Evolutionary conservation across 2,797 vertebrate genomes (phyloP).

Genomic region (Danio aesculapii): DNA sequence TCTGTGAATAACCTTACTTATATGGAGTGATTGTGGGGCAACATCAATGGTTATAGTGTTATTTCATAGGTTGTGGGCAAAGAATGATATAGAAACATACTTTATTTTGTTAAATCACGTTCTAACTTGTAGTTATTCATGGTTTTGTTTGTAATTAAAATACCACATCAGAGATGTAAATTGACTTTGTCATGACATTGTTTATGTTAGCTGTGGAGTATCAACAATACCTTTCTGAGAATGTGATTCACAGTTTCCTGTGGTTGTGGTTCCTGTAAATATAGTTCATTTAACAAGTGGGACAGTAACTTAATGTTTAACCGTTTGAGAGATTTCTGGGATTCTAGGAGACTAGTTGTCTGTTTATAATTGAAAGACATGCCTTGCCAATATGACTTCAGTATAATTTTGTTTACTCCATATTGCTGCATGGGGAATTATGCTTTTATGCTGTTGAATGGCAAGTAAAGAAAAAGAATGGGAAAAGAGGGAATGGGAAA

Average conservation of each 20-base stretch:
- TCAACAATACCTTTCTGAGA: not conserved
- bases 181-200: not conserved
- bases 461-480: not conserved
- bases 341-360: not conserved
- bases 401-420: not conserved
- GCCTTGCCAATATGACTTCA: not conserved
- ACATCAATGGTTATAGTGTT: slow-evolving; percentile 57
- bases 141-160: not conserved
- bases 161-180: not conserved
- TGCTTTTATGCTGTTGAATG: not conserved
- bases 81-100: slow-evolving; percentile 24
- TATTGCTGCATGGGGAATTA: not conserved
- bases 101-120: no score
- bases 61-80: slow-evolving; percentile 17
- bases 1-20: slow-evolving; percentile 41
- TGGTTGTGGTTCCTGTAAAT: not conserved
- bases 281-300: not conserved
- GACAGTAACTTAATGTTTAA: not conserved
- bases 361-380: not conserved
- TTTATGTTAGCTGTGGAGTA: not conserved
- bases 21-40: slow-evolving; percentile 18
- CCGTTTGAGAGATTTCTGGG: not conserved
- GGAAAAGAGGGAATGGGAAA: no score
- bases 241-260: not conserved
- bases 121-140: no score